These are phyloP conservation scores for Alcedo quadribrachys DNA, from an alignment of 2,797 vertebrate genomes.

Conservation along the genomic window DNA sequence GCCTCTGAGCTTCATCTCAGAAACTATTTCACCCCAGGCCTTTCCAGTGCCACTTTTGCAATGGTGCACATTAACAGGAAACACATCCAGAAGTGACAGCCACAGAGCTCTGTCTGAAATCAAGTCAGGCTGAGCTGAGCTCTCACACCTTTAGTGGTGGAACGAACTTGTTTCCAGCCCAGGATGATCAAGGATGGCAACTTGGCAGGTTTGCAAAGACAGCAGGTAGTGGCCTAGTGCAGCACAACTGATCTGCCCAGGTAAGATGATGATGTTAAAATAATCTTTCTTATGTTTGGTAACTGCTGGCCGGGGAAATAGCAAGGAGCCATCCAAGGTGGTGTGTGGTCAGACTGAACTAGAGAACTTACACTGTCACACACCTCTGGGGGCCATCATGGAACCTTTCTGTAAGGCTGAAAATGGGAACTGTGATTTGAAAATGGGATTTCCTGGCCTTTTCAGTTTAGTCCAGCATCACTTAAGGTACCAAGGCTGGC, in stretches of 20 bases:
- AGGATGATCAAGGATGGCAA: background rate
- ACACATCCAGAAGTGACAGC: background rate
- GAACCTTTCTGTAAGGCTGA: background rate
- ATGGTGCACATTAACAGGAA: background rate
- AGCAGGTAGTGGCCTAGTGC: background rate
- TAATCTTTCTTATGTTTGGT: background rate
- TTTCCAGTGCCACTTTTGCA: background rate
- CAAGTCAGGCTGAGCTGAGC: background rate
- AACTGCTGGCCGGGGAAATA: background rate
- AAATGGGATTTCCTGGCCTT: background rate
- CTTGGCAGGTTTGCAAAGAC: background rate
- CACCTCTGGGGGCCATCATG: fast-evolving
- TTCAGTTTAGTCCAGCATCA: background rate
- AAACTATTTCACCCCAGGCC: background rate
- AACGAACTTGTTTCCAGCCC: background rate
- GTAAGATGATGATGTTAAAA: background rate
- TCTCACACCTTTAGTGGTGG: fast-evolving
- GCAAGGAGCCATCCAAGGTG: background rate
- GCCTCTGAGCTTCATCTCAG: background rate
- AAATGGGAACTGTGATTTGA: background rate
- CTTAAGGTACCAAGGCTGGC: background rate
- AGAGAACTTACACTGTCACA: fast-evolving
- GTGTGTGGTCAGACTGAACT: background rate
- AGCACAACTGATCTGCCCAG: background rate
- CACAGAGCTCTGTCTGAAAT: background rate